These are phyloP conservation scores for Bombus picipes DNA, from an alignment of 1,140 invertebrate genomes.

Conservation along the genomic window DNA sequence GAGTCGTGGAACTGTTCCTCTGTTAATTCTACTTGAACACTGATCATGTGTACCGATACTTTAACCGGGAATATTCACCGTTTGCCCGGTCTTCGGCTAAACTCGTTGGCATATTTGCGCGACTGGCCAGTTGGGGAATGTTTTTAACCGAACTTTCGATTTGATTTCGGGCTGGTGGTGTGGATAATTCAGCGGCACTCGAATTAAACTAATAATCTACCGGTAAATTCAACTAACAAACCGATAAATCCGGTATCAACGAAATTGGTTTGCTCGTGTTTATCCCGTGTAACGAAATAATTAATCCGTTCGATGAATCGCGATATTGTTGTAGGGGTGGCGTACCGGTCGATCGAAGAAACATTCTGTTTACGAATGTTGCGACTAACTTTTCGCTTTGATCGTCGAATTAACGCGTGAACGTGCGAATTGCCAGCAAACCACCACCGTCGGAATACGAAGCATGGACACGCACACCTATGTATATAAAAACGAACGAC, in stretches of 20 bases:
- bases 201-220: slow-evolving; percentile 43
- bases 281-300: slow-evolving; percentile 30
- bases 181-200: not conserved
- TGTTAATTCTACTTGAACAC: not conserved
- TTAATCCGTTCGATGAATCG: slow-evolving; percentile 12
- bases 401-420: not conserved
- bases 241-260: slow-evolving; percentile 34
- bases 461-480: no score
- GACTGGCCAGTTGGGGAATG: no score
- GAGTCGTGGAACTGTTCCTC: not conserved
- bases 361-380: not conserved
- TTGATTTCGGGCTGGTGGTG: not conserved
- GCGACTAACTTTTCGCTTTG: not conserved
- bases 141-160: not conserved
- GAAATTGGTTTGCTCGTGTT: not conserved
- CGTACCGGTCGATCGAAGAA: not conserved
- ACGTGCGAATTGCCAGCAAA: not conserved
- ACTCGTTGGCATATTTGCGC: not conserved
- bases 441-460: not conserved
- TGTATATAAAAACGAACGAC: not conserved
- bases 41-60: not conserved
- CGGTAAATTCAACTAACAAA: slow-evolving; percentile 34
- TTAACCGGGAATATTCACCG: not conserved
- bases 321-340: not conserved
- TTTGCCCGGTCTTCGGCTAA: not conserved